phyloP scores from a whole-genome alignment of 2,113 vertebrate species.

The Tamias sibiricus region DNA sequence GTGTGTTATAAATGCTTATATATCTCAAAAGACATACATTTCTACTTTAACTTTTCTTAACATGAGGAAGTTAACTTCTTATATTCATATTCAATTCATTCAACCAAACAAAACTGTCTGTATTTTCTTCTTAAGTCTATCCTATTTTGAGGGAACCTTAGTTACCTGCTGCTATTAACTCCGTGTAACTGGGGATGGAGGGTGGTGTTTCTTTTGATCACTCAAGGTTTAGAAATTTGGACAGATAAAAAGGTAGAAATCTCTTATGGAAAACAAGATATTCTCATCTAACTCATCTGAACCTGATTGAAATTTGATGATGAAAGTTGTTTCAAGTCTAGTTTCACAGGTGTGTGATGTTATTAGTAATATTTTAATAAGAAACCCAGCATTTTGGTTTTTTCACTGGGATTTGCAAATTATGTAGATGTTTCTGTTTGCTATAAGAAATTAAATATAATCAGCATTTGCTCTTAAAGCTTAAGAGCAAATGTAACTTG shows the following conservation, averaged over 20 bases:
- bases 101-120: background rate
- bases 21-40: background rate
- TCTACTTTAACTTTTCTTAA: background rate
- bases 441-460: background rate
- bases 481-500: background rate
- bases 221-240: constrained; percentile 14
- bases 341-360: background rate
- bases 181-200: background rate
- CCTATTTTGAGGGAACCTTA: background rate
- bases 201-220: background rate
- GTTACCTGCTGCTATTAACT: background rate
- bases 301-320: background rate
- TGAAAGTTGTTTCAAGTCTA: background rate
- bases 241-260: background rate
- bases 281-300: background rate
- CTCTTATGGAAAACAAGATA: background rate
- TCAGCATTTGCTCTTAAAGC: background rate
- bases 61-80: background rate
- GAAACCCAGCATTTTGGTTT: background rate
- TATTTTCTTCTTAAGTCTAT: constrained; percentile 13
- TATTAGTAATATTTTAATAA: background rate
- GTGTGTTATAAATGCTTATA: background rate
- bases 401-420: background rate
- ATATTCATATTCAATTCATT: constrained; percentile 3
- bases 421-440: background rate